Percentiles rank a stretch among this genome's conserved stretches.
Conservation (phyloP, 2,113 vertebrate genomes). For the Eclectus roratus region DNA sequence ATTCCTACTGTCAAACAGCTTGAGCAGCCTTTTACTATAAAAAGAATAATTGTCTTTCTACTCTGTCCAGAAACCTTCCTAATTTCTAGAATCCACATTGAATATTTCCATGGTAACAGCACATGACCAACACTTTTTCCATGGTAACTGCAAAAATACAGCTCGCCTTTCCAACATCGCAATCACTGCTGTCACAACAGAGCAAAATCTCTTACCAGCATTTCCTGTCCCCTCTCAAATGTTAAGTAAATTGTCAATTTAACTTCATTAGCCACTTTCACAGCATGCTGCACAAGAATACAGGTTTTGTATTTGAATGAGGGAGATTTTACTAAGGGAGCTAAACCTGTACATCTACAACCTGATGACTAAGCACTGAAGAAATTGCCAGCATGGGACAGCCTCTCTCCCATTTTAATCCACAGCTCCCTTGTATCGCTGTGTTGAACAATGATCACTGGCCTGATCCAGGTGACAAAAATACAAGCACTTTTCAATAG, state of each 20-base stretch:
- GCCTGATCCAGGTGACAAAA: background rate
- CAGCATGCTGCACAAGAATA: background rate
- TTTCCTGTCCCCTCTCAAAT: constrained; percentile 16
- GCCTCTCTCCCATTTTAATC: accelerated
- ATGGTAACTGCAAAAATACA: constrained; percentile 31
- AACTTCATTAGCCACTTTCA: constrained; percentile 33
- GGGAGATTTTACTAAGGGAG: background rate
- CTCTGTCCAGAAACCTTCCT: constrained; percentile 53
- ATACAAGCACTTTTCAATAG: accelerated
- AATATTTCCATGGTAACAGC: constrained; percentile 54
- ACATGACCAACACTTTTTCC: constrained; percentile 33
- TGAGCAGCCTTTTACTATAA: background rate
- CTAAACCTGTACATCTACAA: background rate
- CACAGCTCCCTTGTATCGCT: accelerated
- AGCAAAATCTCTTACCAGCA: constrained; percentile 1
- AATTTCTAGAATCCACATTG: constrained; percentile 26
- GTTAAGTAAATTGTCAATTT: constrained; percentile 53
- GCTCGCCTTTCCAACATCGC: background rate
- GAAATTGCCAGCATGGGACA: background rate
- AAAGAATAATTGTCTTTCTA: constrained; percentile 36
- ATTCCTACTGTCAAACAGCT: background rate
- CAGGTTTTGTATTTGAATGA: background rate
- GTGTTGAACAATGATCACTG: accelerated
- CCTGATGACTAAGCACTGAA: accelerated
- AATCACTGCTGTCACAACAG: constrained; percentile 51